Base-by-base conservation (phyloP, 30 jellyfish, hydroid and myxozoan species). In the Mastigias papua region DNA sequence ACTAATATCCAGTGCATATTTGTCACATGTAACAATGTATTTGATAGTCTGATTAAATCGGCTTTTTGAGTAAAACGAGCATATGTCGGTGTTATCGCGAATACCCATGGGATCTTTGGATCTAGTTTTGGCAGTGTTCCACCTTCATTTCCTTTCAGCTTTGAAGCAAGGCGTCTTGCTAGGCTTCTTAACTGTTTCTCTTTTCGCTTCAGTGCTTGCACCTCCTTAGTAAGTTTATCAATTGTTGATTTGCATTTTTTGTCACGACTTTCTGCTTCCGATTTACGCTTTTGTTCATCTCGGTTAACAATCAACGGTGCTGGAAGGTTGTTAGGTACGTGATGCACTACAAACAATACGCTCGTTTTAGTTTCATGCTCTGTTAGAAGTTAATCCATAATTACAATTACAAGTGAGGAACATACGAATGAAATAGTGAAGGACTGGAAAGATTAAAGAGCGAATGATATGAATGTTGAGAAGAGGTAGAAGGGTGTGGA, bases 41-140 rank as follows among this genome's bases (percentile, higher is more conserved):
- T 97, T 2, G 98, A 67, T 17, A 96, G 80, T 23, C 99, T 92
- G 70, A 96, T 93, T 25, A 96, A 58, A 35, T 96, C 99, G 15
- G 99, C 98, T 61, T 91, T 92, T 79, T 96, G 99, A 15, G 99
- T 96, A 84, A 76, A 91, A 28, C 99, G 67, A 2, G 97, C 89
- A 84, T 86, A 82, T 0, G 99, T 96, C 28, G 99, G 99, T 13
- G 99, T 96, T 9, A 96, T 90, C 0, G 97, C 98, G 69, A 96
- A 91, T 1, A 96, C 91, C 99, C 99, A 96, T 13, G 99, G 99
- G 9, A 96, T 69, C 15, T 82, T 75, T 0, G 99, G 95, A 64
- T 96, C 99, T 28, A 95, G 76, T 95, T 95, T 95, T 21, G 99
- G 99, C 63, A 89, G 81, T 3, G 67, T 69, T 20, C 90, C 93